Base-by-base conservation (phyloP, 2,888 invertebrate genomes). In the Phyllotreta striolata region DNA sequence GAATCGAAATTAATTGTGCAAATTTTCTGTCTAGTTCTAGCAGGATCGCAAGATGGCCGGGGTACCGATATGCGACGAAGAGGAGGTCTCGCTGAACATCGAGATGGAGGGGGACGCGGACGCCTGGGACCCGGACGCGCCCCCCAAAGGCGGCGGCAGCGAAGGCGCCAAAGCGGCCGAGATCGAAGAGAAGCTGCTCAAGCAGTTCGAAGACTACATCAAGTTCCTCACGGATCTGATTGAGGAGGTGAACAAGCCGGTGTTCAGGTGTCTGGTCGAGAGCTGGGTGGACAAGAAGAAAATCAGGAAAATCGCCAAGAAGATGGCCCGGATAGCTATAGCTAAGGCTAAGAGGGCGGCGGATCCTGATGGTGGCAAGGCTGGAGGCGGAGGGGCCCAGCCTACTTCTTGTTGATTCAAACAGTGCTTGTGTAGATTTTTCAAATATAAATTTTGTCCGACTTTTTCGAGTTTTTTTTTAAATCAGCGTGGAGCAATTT, bases 261-360 rank as follows among this genome's bases (percentile, higher is more conserved):
- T 49, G 37, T 49, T 49, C 49, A 9, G 10, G 35, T 49, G 49
- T 8, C 35, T 49, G 35, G 12, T 49, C 1, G 35, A 9, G 4
- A 49, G 35, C 35, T 49, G 49, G 49, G 49, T 35, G 9, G 12
- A 49, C 8, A 34, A 34, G 35, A 49, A 49, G n/a, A 49, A 35
- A 35, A 35, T 49, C 9, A 34, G 6, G 12, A 37, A 12, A 3
- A 35, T 49, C 10, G 49, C 12, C 6, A 49, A 3, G 6, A 49
- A 12, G 35, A n/a, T 10, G n/a, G 5, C 12, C n/a, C 3, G n/a
- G 10, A 6, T 6, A 4, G 49, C 9, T 1, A 49, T 37, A 49
- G 10, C 37, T 0, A 49, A 35, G 10, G 49, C 34, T 4, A 49
- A 49, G 35, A 49, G 35, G 12, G 37, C 10, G 12, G 24, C 9